Evolutionary conservation across 2,113 vertebrate genomes (phyloP).

Genomic region (Onychorhynchus coronatus): DNA sequence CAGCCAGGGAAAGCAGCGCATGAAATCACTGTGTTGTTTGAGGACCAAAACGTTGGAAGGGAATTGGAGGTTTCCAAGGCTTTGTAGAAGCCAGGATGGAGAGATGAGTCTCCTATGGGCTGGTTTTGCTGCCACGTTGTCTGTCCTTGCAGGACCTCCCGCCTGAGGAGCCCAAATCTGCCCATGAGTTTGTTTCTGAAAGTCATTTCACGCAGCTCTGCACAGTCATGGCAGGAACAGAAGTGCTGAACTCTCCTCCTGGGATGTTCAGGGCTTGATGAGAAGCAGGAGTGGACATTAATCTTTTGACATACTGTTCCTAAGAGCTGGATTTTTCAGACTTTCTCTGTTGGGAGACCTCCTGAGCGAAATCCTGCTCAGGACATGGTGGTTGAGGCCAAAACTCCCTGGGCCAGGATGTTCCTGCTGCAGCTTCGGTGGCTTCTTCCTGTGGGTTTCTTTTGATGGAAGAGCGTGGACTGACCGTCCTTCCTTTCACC

Average conservation of each 20-base stretch:
- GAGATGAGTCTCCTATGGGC: not conserved
- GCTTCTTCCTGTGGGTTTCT: not conserved
- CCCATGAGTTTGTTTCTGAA: not conserved
- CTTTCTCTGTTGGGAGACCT: not conserved
- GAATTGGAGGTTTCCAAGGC: not conserved
- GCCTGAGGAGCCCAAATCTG: not conserved
- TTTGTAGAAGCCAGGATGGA: not conserved
- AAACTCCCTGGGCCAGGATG: fast-evolving
- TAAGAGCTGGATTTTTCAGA: not conserved
- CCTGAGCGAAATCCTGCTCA: not conserved
- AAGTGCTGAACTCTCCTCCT: not conserved
- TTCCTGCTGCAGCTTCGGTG: not conserved
- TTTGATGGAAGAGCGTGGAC: not conserved
- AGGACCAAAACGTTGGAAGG: not conserved
- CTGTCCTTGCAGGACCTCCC: not conserved
- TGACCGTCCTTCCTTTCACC: not conserved
- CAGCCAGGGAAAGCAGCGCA: not conserved
- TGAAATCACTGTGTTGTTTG: no score
- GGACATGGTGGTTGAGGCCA: fast-evolving
- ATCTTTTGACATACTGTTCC: not conserved
- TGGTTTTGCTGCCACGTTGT: not conserved
- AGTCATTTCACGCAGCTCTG: not conserved
- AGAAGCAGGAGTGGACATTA: not conserved
- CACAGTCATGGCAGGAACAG: not conserved
- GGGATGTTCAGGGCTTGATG: fast-evolving